These are phyloP conservation scores for Myrmecophaga tridactyla DNA, from an alignment of 2,113 vertebrate genomes.

Conservation along the genomic window DNA sequence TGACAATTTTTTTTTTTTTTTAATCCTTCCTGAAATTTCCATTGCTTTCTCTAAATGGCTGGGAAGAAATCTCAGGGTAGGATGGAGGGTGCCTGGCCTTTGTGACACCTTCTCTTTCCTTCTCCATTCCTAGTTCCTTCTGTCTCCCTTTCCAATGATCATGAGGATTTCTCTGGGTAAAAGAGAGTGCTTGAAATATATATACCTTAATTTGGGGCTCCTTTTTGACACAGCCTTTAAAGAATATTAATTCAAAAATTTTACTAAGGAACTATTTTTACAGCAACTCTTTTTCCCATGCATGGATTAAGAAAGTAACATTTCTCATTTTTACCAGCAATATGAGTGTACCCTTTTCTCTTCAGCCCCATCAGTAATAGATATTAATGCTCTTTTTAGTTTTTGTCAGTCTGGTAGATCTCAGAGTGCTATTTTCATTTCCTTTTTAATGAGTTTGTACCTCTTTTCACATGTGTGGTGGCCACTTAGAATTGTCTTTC, in stretches of 20 bases:
- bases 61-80: background rate
- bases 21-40: background rate
- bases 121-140: background rate
- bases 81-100: background rate
- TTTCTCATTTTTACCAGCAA: background rate
- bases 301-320: background rate
- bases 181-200: background rate
- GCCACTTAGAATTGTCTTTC: background rate
- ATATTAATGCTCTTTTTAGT: background rate
- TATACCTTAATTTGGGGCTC: background rate
- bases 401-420: background rate
- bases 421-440: background rate
- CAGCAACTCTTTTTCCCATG: background rate
- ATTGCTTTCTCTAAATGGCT: background rate
- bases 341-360: background rate
- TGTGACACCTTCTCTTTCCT: background rate
- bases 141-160: background rate
- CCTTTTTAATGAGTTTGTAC: background rate
- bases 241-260: background rate
- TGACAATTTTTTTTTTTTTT: background rate
- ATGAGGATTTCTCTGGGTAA: background rate
- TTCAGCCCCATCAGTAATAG: too few species aligned
- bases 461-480: background rate
- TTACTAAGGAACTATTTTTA: background rate
- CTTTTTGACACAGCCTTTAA: background rate